phyloP scores from a whole-genome alignment of 2,113 vertebrate species.

The Platysternon megacephalum region DNA sequence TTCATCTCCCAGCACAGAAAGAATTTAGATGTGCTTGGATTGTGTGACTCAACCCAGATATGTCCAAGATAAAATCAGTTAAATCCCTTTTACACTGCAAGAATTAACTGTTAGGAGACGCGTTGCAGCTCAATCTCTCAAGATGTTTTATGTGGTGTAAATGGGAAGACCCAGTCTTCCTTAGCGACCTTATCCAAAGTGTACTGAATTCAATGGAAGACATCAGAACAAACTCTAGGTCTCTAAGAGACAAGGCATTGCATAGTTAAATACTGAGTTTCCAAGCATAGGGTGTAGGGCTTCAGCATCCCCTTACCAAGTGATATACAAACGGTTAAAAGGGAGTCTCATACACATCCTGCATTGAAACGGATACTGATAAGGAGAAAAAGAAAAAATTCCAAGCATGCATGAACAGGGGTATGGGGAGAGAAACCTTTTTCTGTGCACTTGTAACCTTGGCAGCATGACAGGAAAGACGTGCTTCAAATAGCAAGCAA shows the following conservation, averaged over 20 bases:
- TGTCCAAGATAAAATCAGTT: neutral
- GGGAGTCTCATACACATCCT: neutral
- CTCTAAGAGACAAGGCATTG: neutral
- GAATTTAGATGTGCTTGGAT: neutral
- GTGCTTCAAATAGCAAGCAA: neutral
- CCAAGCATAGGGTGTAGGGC: neutral
- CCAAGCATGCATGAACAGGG: neutral
- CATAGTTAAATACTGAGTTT: neutral
- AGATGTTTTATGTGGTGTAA: neutral
- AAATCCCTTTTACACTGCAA: neutral
- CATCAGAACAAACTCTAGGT: neutral
- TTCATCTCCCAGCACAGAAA: neutral
- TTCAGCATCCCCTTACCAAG: neutral
- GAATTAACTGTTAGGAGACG: neutral
- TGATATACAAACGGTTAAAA: too few species aligned
- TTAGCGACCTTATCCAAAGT: neutral
- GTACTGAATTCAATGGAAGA: neutral
- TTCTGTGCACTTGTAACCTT: neutral
- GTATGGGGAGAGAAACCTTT: neutral
- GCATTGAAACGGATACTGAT: neutral
- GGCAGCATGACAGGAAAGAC: neutral
- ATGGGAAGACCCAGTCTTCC: neutral
- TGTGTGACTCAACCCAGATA: neutral
- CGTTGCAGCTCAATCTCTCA: neutral
- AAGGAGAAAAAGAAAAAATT: neutral